Evolutionary conservation across 2,113 vertebrate species (phyloP), one percentile per base, ranked within the genome.

Genomic region (Ursus arctos): DNA sequence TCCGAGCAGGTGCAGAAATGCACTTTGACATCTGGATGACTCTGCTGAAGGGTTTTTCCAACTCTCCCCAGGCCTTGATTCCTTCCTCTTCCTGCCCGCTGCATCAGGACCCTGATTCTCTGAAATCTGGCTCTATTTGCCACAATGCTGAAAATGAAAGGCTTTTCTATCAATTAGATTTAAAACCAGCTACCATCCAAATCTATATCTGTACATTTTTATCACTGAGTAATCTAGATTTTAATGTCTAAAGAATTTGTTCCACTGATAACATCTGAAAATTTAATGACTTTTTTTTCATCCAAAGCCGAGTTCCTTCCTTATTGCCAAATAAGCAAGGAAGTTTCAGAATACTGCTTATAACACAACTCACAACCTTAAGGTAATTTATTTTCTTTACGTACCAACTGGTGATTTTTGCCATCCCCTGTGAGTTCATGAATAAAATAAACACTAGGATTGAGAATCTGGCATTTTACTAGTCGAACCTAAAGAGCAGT

Each of bases 241-340:
- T 94, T 91, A 90, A 77, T 31, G 40, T 24, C 36, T 88, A 88
- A 87, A 91, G 65, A 85, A 65, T n/a, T 43, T 93, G 74, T 83
- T 91, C 76, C 67, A 57, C 12, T 85, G 36, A 49, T 74, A 77
- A 36, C 69, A 85, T 19, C 40, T 72, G 61, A n/a, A 92, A 80
- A 89, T 43, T 16, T 88, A 81, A 74, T 26, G 33, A 53, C n/a
- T 59, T 69, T 97, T 49, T 84, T 65, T 69, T 63, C 40, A 71
- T 67, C 47, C 94, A 63, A 95, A 89, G 91, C 22, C 7, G 6
- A 91, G 63, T 81, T 88, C 36, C 67, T 55, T 95, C 16, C 24
- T 87, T 94, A 94, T 0, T 87, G 61, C 57, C 89, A 96, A 92
- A 97, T 33, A 86, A 91, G 47, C 77, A 57, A 89, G 49, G 49